Base-by-base conservation (phyloP, 92 coral and sea anemone species). In the Porites cylindrica region DNA sequence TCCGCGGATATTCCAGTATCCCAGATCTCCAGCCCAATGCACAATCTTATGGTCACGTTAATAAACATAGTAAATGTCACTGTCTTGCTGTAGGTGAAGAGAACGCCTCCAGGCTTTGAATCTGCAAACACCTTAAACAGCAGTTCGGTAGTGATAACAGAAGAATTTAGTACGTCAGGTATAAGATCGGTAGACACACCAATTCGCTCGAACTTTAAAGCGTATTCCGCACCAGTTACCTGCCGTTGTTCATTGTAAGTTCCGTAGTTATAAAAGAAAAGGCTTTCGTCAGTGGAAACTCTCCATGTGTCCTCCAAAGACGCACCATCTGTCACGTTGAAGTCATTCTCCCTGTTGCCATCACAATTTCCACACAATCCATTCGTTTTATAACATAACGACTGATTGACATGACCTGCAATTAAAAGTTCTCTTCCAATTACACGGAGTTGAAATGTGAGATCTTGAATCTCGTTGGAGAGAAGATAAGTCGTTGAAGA, bases 331-430 rank as follows among this genome's bases (percentile, higher is more conserved):
- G 90, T 80, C 43, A 86, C 81, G 18, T 68, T 90, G 54, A 91
- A 86, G 87, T 97, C 99, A 80, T 97, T 95, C 51, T 66, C 63
- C 54, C 85, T 92, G 75, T 83, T 78, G 10, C 95, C 94, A 72
- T 97, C 98, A 77, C 99, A 97, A 78, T 92, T 93, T 1, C 99
- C 99, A 72, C 99, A 96, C 51, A 90, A 61, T 1, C 96, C 96
- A 50, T 73, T 63, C 1, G 90, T 64, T 61, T 91, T 88, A 21
- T 76, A 77, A 92, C 99, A 97, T 26, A 97, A 72, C 10, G 87
- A 51, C 59, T 86, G 77, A 19, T 93, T 70, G 38, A 94, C 94
- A 53, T 82, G 72, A 16, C 95, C 93, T 29, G 96, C 88, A 76
- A 95, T 75, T 14, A 88, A 83, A 21, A 97, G 82, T 70, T 97